Evolutionary conservation across 2,113 vertebrate genomes (phyloP).

Genomic region (Potamarius usumacintae): DNA sequence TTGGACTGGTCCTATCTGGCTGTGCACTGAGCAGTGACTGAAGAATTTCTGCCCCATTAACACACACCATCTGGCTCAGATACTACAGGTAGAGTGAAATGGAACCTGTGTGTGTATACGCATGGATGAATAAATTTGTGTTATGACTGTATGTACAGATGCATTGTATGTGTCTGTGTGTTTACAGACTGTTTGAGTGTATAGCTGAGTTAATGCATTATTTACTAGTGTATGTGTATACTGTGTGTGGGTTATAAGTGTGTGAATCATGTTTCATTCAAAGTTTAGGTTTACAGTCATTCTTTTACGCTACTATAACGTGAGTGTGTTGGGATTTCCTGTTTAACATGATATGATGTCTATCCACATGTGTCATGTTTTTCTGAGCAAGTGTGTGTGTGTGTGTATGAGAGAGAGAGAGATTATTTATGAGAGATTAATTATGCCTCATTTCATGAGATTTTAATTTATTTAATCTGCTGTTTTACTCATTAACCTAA

Average conservation of each 20-base stretch:
- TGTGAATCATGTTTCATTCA: not conserved
- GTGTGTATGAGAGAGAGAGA: not conserved
- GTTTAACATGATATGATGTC: not conserved
- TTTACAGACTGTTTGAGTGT: not conserved
- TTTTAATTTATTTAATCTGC: not conserved
- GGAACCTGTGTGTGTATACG: not conserved
- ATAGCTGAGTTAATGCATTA: not conserved
- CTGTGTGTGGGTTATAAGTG: not conserved
- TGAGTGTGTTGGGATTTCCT: not conserved
- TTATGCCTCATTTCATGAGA: not conserved
- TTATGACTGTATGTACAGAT: not conserved
- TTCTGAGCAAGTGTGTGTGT: not conserved
- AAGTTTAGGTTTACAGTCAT: not conserved
- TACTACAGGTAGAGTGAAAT: conserved; percentile 36
- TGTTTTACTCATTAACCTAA: not conserved
- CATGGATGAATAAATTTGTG: not conserved
- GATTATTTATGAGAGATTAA: not conserved
- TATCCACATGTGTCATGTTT: not conserved
- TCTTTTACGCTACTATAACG: not conserved
- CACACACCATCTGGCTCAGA: conserved; percentile 14
- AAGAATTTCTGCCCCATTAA: conserved; percentile 20
- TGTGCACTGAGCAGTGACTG: conserved; percentile 31
- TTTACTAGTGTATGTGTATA: not conserved
- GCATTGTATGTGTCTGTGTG: not conserved
- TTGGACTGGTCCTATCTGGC: conserved; percentile 31